Evolutionary conservation across 2,888 invertebrate genomes (phyloP), one percentile per base, ranked within the genome.

Genomic region (Agrenia bidenticulata): DNA sequence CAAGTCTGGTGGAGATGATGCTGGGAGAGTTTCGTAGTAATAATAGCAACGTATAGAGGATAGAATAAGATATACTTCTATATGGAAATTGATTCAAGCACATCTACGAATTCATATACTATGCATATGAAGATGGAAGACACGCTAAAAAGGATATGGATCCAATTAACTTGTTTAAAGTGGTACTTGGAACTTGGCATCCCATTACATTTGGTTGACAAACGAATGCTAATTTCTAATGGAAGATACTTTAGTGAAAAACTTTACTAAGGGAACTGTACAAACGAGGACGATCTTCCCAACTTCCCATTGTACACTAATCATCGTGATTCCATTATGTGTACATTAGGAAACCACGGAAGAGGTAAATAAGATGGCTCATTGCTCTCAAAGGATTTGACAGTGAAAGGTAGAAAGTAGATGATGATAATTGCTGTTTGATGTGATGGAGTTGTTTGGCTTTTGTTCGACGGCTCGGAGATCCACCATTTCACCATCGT

Each of bases 191-290:
- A n/a, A 45, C 39, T 51, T 50, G 56, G 24, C 42, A 63, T 27
- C 60, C 64, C 49, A 49, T 59, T 49, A n/a, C 60, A 60, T 61
- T 64, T 64, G 61, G 64, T 64, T 64, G 45, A 61, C 64, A 64
- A 64, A 64, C 60, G 61, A 64, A 64, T 64, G 64, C 64, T 64
- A 64, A 64, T 64, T 64, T 55, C 61, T 58, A 32, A 27, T 53
- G 19, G 51, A 32, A 51, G 51, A 23, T 24, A 41, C 42, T 63
- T 49, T 49, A 23, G 39, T 39, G n/a, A 53, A 41, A 59, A 21
- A 19, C 32, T 32, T 21, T 37, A 41, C 39, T 45, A 23, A 41
- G 23, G 24, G 19, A 23, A 24, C 21, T 13, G 24, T 21, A 51
- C 2, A 51, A 24, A 51, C 9, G 51, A 51, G 23, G 24, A 51